Conservation (phyloP, 1,140 invertebrate genomes). For the Papilio xuthus region DNA sequence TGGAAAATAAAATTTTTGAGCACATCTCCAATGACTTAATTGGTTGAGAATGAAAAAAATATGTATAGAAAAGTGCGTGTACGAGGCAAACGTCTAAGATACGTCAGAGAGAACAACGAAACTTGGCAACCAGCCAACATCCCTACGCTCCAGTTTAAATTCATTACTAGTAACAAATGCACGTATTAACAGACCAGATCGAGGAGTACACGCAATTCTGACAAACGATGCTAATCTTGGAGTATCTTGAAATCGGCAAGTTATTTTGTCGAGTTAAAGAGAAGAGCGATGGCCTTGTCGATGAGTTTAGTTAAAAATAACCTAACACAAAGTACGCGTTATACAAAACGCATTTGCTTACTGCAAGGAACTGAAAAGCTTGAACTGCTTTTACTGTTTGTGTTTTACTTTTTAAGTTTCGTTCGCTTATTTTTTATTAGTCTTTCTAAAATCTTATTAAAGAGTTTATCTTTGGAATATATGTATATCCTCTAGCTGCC, state of each 20-base stretch:
- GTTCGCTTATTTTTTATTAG: neutral
- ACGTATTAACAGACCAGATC: slow-evolving; percentile 42
- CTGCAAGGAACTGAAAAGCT: neutral
- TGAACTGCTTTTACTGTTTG: neutral
- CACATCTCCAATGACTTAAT: neutral
- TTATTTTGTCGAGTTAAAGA: neutral
- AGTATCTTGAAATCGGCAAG: neutral
- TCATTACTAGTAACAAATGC: slow-evolving; percentile 56
- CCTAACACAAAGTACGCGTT: neutral
- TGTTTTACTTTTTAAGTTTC: neutral
- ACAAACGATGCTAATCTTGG: neutral
- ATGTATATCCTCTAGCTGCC: too few species aligned
- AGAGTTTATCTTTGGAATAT: too few species aligned
- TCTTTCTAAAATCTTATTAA: neutral
- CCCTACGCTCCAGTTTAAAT: slow-evolving; percentile 53
- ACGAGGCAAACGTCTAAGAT: slow-evolving; percentile 28
- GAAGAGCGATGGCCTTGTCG: slow-evolving; percentile 48
- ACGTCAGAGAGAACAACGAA: slow-evolving; percentile 43
- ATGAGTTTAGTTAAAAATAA: slow-evolving; percentile 34
- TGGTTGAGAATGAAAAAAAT: slow-evolving; percentile 52
- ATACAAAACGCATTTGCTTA: neutral
- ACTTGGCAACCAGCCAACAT: slow-evolving; percentile 60
- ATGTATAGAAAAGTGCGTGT: slow-evolving; percentile 35
- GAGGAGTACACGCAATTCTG: slow-evolving; percentile 10
- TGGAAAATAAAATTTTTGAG: neutral